Evolutionary conservation across 2,888 invertebrate genomes (phyloP), one percentile per base, ranked within the genome.

Genomic region (Ornithoptera alexandrae): DNA sequence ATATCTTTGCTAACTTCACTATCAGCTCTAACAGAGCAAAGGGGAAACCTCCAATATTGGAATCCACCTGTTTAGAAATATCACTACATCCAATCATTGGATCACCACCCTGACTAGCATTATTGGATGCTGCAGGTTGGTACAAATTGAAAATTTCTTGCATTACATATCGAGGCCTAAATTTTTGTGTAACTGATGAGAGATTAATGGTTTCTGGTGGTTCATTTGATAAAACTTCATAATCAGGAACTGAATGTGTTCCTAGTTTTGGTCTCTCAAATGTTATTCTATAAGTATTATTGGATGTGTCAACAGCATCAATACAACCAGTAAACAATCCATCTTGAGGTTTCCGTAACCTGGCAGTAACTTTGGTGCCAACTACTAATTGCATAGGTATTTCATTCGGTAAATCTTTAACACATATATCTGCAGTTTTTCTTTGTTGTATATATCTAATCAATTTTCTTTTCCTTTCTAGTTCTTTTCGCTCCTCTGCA

Each of bases 211-310:
- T 98, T 83, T 98, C 98, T 60, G 97, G 96, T 60, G 96, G 95
- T 78, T 98, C 98, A 86, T 97, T 97, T 2, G 98, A 97, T 85
- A 98, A 93, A 73, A 99, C 98, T 94, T 99, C 99, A 91, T 96
- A 98, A 90, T 99, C 99, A 30, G 98, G 98, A 72, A 99, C 97
- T 67, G 98, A 98, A 88, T 98, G 98, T 7, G 98, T 98, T 0
- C 98, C 98, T 58, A 99, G 93, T 61, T 98, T 98, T 60, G 95
- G 95, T 66, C 98, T 94, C 86, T 98, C 98, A 91, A 99, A 99
- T 1, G 97, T 97, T 76, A 99, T 97, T 78, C 99, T 94, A 86
- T 99, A 99, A 12, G 97, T 97, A 79, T 97, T 98, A 81, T 97
- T 97, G 6, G 97, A 96, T 7, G 98, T 98, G 82, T 99, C 98